phyloP scores from a whole-genome alignment of 2,797 vertebrate genomes.

The Leptodactylus fallax region DNA sequence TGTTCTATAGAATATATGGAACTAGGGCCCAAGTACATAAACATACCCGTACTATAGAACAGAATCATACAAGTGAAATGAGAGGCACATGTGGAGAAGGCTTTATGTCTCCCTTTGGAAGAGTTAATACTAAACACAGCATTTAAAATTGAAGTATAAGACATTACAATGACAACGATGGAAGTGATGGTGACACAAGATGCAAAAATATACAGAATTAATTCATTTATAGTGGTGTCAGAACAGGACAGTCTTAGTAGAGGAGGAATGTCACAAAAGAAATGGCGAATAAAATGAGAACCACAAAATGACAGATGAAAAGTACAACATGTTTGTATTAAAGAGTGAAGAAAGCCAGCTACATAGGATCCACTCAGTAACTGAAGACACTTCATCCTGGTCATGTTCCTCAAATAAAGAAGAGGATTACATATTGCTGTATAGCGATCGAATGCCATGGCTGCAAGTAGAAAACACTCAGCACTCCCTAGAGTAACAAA shows the following conservation, averaged over 20 bases:
- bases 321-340: slow-evolving; percentile 64
- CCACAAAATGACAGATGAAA: slow-evolving; percentile 63
- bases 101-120: slow-evolving; percentile 55
- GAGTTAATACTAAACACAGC: slow-evolving; percentile 53
- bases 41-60: slow-evolving; percentile 64
- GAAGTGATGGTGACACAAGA: slow-evolving; percentile 62
- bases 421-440: slow-evolving; percentile 28
- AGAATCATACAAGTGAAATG: slow-evolving; percentile 58
- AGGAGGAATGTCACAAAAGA: slow-evolving; percentile 65
- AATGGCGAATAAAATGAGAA: slow-evolving; percentile 52
- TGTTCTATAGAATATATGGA: slow-evolving; percentile 26
- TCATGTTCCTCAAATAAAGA: slow-evolving; percentile 38
- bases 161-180: slow-evolving; percentile 60
- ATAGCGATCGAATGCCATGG: slow-evolving; percentile 63
- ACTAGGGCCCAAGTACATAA: slow-evolving; percentile 60
- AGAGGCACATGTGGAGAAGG: slow-evolving; percentile 36
- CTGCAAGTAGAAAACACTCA: slow-evolving; percentile 58
- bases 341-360: slow-evolving; percentile 63
- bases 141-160: slow-evolving; percentile 62
- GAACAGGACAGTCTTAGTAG: not conserved
- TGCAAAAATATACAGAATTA: slow-evolving; percentile 62
- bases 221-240: slow-evolving; percentile 61
- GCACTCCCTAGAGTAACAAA: slow-evolving; percentile 49
- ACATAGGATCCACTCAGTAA: slow-evolving; percentile 51
- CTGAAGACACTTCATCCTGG: slow-evolving; percentile 48